Conservation (phyloP, 2,797 vertebrate genomes). For the Phataginus tetradactyla region DNA sequence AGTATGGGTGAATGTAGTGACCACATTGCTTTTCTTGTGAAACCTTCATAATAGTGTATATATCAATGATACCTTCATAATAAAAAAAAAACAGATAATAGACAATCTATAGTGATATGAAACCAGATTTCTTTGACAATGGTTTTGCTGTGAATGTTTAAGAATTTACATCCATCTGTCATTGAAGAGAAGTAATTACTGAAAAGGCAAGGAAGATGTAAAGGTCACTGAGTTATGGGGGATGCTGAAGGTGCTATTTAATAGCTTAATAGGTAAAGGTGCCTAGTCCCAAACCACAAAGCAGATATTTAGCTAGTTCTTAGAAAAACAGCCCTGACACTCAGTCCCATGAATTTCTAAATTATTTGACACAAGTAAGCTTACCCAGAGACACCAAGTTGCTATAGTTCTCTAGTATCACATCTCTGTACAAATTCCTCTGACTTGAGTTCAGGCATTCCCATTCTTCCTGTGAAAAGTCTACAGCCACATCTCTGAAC, state of each 20-base stretch:
- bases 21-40: too few relatives aligned
- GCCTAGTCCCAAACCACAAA: constrained; percentile 3
- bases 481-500: constrained; percentile 78
- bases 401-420: constrained; percentile 79
- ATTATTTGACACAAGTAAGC: constrained; percentile 16
- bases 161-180: neutral
- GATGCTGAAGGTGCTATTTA: neutral
- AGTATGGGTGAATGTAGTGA: too few relatives aligned
- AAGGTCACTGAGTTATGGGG: neutral
- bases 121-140: constrained; percentile 26
- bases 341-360: neutral
- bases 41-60: too few relatives aligned
- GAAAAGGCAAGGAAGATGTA: constrained; percentile 23
- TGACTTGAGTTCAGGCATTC: constrained; percentile 69
- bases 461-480: constrained; percentile 82
- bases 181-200: constrained; percentile 35
- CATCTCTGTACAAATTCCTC: constrained; percentile 78
- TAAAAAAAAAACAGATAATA: neutral
- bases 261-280: neutral
- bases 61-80: too few relatives aligned
- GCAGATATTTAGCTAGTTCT: constrained; percentile 7
- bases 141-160: constrained; percentile 1
- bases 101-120: neutral
- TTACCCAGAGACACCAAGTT: constrained; percentile 76
- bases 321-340: neutral